Evolutionary conservation across 2,113 vertebrate species (phyloP).

Genomic region (Holacanthus passer): DNA sequence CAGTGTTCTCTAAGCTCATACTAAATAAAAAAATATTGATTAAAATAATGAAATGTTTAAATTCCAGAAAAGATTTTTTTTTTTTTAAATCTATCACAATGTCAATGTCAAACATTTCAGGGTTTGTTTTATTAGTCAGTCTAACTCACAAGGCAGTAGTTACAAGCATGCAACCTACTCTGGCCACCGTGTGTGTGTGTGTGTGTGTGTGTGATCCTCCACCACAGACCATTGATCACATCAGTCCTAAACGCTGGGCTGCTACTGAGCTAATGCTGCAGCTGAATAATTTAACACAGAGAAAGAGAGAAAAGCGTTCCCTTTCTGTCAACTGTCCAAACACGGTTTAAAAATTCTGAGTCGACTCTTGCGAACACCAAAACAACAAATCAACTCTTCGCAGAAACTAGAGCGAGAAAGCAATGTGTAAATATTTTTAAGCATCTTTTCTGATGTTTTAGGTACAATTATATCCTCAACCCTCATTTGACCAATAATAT

Average conservation of each 20-base stretch:
- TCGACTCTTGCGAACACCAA: neutral
- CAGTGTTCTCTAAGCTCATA: neutral
- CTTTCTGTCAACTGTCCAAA: slow-evolving; percentile 43
- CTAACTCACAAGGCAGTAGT: slow-evolving; percentile 5
- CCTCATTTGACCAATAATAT: neutral
- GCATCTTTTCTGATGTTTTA: neutral
- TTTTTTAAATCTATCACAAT: neutral
- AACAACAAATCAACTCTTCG: slow-evolving; percentile 5
- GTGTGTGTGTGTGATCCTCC: slow-evolving; percentile 38
- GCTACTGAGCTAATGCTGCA: slow-evolving; percentile 76
- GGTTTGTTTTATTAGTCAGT: too few relatives aligned
- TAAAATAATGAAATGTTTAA: neutral
- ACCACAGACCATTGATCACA: slow-evolving; percentile 76
- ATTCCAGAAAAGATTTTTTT: neutral
- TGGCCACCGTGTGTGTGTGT: slow-evolving; percentile 4
- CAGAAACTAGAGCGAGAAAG: too few relatives aligned
- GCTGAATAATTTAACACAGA: slow-evolving; percentile 77
- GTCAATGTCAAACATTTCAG: too few relatives aligned
- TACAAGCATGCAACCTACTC: slow-evolving; percentile 6
- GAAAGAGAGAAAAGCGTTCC: slow-evolving; percentile 39
- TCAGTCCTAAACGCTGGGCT: slow-evolving; percentile 57
- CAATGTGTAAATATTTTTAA: neutral
- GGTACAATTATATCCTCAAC: too few relatives aligned
- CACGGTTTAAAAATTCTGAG: slow-evolving; percentile 28
- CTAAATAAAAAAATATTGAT: neutral